Evolutionary conservation across 53 echinoderm and acorn worm genomes (phyloP).

Genomic region (Apostichopus leukothele): DNA sequence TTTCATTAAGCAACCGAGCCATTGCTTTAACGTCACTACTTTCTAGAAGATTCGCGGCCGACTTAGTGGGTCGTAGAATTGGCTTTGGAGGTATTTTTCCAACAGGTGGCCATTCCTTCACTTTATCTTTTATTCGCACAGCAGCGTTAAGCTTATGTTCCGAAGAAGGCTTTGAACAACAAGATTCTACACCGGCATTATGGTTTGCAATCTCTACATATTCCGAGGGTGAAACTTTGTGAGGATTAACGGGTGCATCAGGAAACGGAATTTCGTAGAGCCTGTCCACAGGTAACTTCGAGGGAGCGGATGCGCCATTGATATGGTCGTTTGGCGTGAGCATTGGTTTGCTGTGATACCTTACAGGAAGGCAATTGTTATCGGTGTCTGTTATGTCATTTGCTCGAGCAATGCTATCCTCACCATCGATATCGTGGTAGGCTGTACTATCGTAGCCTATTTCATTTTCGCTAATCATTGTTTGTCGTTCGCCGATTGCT

Average conservation of each 20-base stretch:
- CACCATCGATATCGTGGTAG: not conserved
- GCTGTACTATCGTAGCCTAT: not conserved
- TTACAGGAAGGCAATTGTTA: not conserved
- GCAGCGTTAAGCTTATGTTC: not conserved
- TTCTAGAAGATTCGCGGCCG: not conserved
- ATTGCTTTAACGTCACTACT: not conserved
- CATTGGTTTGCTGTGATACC: not conserved
- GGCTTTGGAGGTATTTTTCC: not conserved
- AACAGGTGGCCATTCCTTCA: not conserved
- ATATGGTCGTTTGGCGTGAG: not conserved
- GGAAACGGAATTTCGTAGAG: not conserved
- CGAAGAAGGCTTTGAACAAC: not conserved
- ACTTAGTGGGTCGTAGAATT: not conserved
- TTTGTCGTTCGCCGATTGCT: not conserved
- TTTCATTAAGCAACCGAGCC: not conserved
- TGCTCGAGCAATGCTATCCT: not conserved
- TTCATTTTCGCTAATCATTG: not conserved
- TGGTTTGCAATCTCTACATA: slow-evolving; percentile 6
- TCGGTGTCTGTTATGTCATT: too few species aligned
- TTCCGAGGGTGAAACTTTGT: not conserved
- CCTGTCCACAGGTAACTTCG: not conserved
- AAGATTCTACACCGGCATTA: not conserved
- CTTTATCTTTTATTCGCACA: not conserved
- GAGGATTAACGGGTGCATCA: not conserved
- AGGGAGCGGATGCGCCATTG: not conserved